Percentiles rank a stretch among this genome's conserved stretches.
These are phyloP conservation scores for Drosophila barbarae DNA, from an alignment of 2,888 invertebrate genomes.

Conservation along the genomic window DNA sequence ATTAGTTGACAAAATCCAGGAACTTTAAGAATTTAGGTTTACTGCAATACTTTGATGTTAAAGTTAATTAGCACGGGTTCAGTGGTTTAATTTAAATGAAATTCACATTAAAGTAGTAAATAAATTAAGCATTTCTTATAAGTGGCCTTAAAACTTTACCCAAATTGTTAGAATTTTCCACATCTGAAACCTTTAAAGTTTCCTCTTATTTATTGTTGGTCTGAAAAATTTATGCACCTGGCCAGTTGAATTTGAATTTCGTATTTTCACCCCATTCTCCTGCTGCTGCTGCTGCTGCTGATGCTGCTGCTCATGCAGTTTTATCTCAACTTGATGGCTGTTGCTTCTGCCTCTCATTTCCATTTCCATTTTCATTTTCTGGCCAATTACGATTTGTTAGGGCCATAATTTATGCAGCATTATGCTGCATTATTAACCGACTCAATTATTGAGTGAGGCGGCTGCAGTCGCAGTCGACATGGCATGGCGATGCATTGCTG, in stretches of 20 bases:
- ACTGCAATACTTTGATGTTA: neutral
- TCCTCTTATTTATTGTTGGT: neutral
- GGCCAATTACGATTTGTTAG: slow-evolving; percentile 30
- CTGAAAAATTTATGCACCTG: slow-evolving; percentile 5
- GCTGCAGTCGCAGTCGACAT: slow-evolving; percentile 11
- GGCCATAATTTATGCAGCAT: slow-evolving; percentile 47
- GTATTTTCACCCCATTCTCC: neutral
- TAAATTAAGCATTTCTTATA: neutral
- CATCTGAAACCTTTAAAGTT: no score
- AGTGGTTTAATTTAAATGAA: neutral
- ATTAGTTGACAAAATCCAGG: slow-evolving; percentile 6
- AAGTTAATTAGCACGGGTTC: neutral
- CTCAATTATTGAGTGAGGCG: slow-evolving; percentile 43
- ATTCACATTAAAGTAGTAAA: neutral
- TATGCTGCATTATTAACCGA: slow-evolving; percentile 50
- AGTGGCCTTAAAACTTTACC: neutral
- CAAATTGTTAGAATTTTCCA: neutral
- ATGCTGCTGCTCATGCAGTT: slow-evolving; percentile 4
- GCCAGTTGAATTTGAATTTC: slow-evolving; percentile 11
- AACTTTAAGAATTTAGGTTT: slow-evolving; percentile 5
- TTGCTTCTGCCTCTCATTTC: slow-evolving; percentile 11
- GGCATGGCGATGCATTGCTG: slow-evolving; percentile 10
- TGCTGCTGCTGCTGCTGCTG: neutral
- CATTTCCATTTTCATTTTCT: slow-evolving; percentile 16
- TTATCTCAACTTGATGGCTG: slow-evolving; percentile 9